These are phyloP conservation scores for Tenebrio molitor DNA, from an alignment of 1,140 invertebrate species.

Conservation along the genomic window DNA sequence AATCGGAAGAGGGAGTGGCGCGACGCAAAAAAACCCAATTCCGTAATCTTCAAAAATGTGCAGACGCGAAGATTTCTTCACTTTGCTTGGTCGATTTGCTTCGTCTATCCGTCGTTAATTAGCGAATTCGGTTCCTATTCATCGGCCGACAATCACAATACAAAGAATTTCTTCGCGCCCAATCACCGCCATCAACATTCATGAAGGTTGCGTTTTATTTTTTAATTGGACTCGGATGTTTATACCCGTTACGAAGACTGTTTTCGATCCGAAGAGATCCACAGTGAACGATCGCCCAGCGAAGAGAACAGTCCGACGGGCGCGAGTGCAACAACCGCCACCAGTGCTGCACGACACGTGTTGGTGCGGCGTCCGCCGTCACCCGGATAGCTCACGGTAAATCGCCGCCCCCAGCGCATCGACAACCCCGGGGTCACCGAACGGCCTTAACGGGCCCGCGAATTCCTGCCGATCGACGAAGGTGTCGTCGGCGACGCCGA, in stretches of 20 bases:
- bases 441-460: too few relatives aligned
- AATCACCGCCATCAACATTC: slow-evolving; percentile 3
- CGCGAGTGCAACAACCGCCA: slow-evolving; percentile 29
- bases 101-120: too few relatives aligned
- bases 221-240: slow-evolving; percentile 19
- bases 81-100: too few relatives aligned
- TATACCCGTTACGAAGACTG: slow-evolving; percentile 16
- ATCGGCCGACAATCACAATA: background rate
- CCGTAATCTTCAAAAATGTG: too few relatives aligned
- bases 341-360: too few relatives aligned
- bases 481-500: too few relatives aligned
- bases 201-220: slow-evolving; percentile 28
- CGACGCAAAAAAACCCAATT: too few relatives aligned
- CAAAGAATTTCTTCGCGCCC: slow-evolving; percentile 11
- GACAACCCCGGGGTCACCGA: too few relatives aligned
- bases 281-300: slow-evolving; percentile 15
- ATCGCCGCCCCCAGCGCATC: too few relatives aligned
- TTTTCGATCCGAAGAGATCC: slow-evolving; percentile 16
- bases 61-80: too few relatives aligned
- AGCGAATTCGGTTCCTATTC: slow-evolving; percentile 2
- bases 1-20: too few relatives aligned
- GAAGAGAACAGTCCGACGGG: slow-evolving; percentile 1
- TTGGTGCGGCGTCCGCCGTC: slow-evolving; percentile 25
- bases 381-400: slow-evolving; percentile 16
- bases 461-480: too few relatives aligned